Evolutionary conservation across 2,797 vertebrate species (phyloP), one percentile per base, ranked within the genome.

Genomic region (Micropoecilia bifurca): DNA sequence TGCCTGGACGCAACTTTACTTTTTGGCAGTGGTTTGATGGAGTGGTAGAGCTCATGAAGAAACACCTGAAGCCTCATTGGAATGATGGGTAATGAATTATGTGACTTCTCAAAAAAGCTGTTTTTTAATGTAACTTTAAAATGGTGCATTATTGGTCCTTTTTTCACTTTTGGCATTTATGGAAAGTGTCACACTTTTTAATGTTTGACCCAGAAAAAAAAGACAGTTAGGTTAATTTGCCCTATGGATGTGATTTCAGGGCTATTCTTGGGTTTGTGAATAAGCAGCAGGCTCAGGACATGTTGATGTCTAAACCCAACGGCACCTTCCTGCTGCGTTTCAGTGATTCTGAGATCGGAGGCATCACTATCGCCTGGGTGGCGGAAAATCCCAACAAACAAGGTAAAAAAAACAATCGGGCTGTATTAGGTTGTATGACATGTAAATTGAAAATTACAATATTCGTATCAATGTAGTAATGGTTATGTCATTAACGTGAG

Each of bases 1-100:
- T 99, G 86, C 98, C 97, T 0, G 97, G 98, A 79, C 96, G 98
- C 81, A 99, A 97, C 93, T 99, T 99, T 87, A 99, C 98, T 39
- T 99, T 99, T 93, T 99, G 98, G 98, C 98, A 99, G 90, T 99
- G 98, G 98, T 99, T 99, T 91, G 98, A 99, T 0, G 98, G 98
- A 4, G 98, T 99, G 45, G 97, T 99, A 91, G 98, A 99, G 89
- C 97, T 99, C 80, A 96, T 99, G 94, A 99, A 99, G 91, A 99
- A 99, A 87, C 97, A 99, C 73, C 95, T 96, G 30, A 96, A 94
- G 87, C 97, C 97, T 7, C 98, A 99, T 85, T 99, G 98, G 98
- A 99, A 98, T 33, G 98, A 99, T 1, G 98, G 98, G 98, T 99
- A 95, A 96, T 92, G 92, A 71, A 25, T 22, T 20, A 13, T 13